Conservation (phyloP, 37 sponge, comb jelly and placozoan species). For the Crambe crambe region DNA sequence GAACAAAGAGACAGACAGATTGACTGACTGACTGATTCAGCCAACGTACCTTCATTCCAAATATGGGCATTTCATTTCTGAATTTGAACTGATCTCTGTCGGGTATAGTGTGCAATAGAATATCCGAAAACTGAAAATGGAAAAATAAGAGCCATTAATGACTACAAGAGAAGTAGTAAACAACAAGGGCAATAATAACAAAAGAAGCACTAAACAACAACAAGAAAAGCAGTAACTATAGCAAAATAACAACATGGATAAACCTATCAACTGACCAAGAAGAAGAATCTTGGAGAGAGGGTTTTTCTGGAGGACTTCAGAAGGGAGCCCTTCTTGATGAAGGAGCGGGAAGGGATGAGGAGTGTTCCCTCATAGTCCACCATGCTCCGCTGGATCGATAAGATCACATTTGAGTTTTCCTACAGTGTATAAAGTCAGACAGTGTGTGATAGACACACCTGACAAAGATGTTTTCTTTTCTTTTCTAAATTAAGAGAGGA, state of each 20-base stretch:
- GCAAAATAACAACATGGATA: neutral
- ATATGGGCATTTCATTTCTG: slow-evolving; percentile 66
- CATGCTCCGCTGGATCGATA: slow-evolving; percentile 68
- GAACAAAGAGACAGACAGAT: too few relatives aligned
- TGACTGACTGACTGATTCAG: too few relatives aligned
- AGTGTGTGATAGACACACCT: neutral
- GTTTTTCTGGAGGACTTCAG: slow-evolving; percentile 76
- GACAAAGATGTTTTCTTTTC: neutral
- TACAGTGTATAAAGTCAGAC: slow-evolving; percentile 1
- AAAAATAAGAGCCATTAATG: neutral
- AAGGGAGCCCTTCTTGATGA: slow-evolving; percentile 74
- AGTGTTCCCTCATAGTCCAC: slow-evolving; percentile 50
- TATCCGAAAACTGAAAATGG: slow-evolving; percentile 73
- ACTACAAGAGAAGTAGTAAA: neutral
- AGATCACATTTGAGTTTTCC: slow-evolving; percentile 74
- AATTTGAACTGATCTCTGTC: slow-evolving; percentile 59
- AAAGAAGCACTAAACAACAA: neutral
- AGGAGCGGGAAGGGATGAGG: slow-evolving; percentile 35
- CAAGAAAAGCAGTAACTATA: neutral
- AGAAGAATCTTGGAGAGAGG: slow-evolving; percentile 62
- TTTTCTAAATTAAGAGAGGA: neutral
- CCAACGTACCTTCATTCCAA: slow-evolving; percentile 40
- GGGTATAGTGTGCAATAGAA: slow-evolving; percentile 66
- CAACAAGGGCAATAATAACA: neutral
- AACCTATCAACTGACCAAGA: slow-evolving; percentile 56